Evolutionary conservation across 2,888 invertebrate species (phyloP).

Genomic region (Phragmatobia fuliginosa): DNA sequence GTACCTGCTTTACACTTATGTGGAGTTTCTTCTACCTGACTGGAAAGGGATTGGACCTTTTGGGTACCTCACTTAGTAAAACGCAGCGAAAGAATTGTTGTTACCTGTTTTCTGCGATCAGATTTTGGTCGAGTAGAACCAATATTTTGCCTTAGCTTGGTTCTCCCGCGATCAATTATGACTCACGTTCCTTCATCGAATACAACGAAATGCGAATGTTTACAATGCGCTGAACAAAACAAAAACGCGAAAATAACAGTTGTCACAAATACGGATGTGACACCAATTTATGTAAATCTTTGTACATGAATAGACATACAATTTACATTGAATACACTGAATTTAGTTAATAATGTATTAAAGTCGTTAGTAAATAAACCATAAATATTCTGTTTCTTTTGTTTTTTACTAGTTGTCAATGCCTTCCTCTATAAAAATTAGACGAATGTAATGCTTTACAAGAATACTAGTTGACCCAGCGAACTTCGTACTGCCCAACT

Average conservation of each 20-base stretch:
- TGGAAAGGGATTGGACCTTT: not conserved
- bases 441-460: not conserved
- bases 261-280: constrained; percentile 31
- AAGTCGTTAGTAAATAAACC: not conserved
- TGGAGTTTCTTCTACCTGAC: no score
- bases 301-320: constrained; percentile 8
- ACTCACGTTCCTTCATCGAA: not conserved
- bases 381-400: not conserved
- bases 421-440: not conserved
- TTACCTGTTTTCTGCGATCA: no score
- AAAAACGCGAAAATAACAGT: constrained; percentile 2
- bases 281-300: constrained; percentile 35
- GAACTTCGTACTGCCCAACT: no score
- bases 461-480: no score
- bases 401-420: not conserved
- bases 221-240: constrained; percentile 6
- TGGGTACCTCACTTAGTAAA: not conserved
- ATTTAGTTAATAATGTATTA: constrained; percentile 6
- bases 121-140: no score
- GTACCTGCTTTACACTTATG: no score
- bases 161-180: not conserved
- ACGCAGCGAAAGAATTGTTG: not conserved
- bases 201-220: no score
- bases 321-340: constrained; percentile 24
- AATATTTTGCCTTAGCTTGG: no score